Conservation (phyloP, 2,113 vertebrate genomes). For the Microcebus lehilahytsara region DNA sequence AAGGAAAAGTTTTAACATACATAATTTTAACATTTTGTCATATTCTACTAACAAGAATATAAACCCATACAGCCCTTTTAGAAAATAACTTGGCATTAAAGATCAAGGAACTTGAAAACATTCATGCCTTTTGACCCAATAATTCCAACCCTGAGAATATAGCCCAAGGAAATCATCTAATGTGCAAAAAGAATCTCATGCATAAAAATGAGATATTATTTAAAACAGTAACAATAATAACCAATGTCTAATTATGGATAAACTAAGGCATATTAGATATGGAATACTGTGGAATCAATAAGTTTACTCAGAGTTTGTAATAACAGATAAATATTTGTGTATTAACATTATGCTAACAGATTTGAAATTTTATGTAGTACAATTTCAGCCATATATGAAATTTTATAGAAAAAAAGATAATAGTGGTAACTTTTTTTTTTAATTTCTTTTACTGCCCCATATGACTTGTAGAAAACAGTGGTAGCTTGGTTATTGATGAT, state of each 20-base stretch:
- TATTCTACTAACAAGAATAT: background rate
- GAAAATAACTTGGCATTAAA: conserved; percentile 26
- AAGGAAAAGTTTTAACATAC: background rate
- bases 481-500: background rate
- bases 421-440: no score
- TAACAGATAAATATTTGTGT: background rate
- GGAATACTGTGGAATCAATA: background rate
- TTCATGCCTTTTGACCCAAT: background rate
- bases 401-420: conserved; percentile 20
- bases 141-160: background rate
- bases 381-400: background rate
- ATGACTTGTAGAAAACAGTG: background rate
- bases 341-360: background rate
- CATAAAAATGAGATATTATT: background rate
- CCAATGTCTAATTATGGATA: background rate
- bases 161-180: background rate
- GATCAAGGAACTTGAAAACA: conserved; percentile 15
- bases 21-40: background rate
- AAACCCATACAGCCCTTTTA: background rate
- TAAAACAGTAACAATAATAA: background rate
- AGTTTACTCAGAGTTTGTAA: background rate
- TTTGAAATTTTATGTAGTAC: background rate
- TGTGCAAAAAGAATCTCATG: background rate
- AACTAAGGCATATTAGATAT: background rate
- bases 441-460: no score